A percentile compares a stretch with the other conserved stretches of the same genome.
phyloP scores from a whole-genome alignment of 2,113 vertebrate species.

The Chrysochloris asiatica region DNA sequence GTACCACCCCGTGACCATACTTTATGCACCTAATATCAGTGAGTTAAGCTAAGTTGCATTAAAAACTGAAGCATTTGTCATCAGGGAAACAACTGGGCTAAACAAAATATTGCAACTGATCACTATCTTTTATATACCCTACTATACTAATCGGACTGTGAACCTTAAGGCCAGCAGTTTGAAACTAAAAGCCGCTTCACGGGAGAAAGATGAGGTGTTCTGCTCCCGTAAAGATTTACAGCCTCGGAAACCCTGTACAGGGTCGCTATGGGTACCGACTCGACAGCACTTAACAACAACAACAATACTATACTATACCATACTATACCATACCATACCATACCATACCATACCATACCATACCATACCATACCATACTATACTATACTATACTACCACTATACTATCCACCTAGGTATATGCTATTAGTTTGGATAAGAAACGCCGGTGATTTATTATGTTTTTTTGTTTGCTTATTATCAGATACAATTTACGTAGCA shows the following conservation, averaged over 20 bases:
- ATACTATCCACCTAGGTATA: background rate
- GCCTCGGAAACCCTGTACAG: too few relatives aligned
- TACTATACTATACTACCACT: too few relatives aligned
- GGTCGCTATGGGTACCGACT: too few relatives aligned
- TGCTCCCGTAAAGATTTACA: too few relatives aligned
- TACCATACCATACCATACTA: background rate
- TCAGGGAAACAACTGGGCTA: background rate
- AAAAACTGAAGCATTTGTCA: background rate
- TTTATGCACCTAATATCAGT: background rate
- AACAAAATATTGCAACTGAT: background rate
- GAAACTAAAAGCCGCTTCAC: too few relatives aligned
- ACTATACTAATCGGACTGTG: too few relatives aligned
- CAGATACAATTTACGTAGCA: background rate
- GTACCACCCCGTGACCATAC: background rate
- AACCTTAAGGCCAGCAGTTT: too few relatives aligned
- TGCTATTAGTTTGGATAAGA: background rate
- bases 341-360: too few relatives aligned
- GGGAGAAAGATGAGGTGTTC: too few relatives aligned
- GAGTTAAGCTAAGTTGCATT: background rate
- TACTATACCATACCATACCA: too few relatives aligned
- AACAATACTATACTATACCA: too few relatives aligned
- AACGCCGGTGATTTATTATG: background rate
- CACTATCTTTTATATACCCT: background rate
- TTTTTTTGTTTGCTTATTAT: background rate
- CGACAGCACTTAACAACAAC: too few relatives aligned